Conservation (phyloP, 2,113 vertebrate species). For the Tringa solitaria region DNA sequence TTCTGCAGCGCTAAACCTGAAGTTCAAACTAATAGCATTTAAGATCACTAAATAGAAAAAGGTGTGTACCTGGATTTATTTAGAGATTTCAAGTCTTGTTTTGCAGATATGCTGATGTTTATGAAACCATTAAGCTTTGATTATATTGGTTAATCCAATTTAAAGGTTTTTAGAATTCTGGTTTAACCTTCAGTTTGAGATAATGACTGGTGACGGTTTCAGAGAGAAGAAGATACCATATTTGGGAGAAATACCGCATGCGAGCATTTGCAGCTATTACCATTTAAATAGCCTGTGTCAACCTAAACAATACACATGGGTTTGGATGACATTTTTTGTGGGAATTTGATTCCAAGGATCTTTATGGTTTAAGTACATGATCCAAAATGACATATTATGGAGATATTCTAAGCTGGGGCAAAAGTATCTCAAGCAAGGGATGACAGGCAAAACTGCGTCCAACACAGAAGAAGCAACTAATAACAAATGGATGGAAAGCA, state of each 20-base stretch:
- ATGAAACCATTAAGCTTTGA: not conserved
- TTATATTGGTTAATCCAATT: not conserved
- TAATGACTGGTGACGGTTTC: not conserved
- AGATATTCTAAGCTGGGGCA: not conserved
- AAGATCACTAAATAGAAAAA: not conserved
- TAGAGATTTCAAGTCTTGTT: not conserved
- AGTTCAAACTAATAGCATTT: not conserved
- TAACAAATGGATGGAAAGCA: not conserved
- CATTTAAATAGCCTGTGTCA: constrained; percentile 61
- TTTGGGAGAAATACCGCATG: not conserved
- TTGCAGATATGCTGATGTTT: not conserved
- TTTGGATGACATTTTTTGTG: constrained; percentile 6
- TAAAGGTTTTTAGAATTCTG: not conserved
- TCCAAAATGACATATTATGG: not conserved
- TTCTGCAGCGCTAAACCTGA: not conserved
- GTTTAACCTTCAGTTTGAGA: not conserved
- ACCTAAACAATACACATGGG: constrained; percentile 17
- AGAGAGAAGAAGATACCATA: not conserved
- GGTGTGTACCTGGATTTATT: not conserved
- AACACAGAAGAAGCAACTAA: not conserved
- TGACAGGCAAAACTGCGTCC: not conserved
- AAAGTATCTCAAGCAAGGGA: not conserved
- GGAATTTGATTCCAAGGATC: constrained; percentile 23
- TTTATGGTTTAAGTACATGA: not conserved
- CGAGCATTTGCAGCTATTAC: constrained; percentile 10